Evolutionary conservation across 2,888 invertebrate species (phyloP).

Genomic region (Aphodius sticticus): DNA sequence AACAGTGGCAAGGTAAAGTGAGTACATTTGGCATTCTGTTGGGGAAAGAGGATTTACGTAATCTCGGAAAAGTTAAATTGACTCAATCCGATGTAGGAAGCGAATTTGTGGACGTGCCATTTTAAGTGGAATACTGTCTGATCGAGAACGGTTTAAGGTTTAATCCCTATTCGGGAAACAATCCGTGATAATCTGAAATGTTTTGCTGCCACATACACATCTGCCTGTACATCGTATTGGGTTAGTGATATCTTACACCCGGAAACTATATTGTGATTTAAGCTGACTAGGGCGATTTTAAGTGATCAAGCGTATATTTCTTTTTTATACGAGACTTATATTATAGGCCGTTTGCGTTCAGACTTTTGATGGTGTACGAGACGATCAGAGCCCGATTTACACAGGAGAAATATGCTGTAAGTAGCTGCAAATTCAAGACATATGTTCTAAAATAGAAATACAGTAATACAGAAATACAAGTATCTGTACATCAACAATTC

Average conservation of each 20-base stretch:
- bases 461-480: too few species aligned
- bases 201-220: background rate
- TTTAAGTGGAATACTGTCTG: background rate
- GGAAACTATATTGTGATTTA: too few species aligned
- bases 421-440: too few species aligned
- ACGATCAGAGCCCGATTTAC: too few species aligned
- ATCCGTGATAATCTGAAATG: background rate
- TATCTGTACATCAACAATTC: too few species aligned
- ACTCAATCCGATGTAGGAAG: background rate
- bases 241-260: background rate
- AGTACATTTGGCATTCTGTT: background rate
- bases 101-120: background rate
- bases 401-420: too few species aligned
- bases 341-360: too few species aligned
- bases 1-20: background rate
- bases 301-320: too few species aligned
- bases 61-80: background rate
- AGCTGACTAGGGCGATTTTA: too few species aligned
- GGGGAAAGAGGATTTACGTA: background rate
- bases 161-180: background rate
- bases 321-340: too few species aligned
- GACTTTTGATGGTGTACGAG: too few species aligned
- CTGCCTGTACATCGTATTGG: background rate
- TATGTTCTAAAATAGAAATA: too few species aligned
- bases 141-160: background rate